Evolutionary conservation across 2,797 vertebrate genomes (phyloP), one percentile per base, ranked within the genome.

Genomic region (Botia kubotai): DNA sequence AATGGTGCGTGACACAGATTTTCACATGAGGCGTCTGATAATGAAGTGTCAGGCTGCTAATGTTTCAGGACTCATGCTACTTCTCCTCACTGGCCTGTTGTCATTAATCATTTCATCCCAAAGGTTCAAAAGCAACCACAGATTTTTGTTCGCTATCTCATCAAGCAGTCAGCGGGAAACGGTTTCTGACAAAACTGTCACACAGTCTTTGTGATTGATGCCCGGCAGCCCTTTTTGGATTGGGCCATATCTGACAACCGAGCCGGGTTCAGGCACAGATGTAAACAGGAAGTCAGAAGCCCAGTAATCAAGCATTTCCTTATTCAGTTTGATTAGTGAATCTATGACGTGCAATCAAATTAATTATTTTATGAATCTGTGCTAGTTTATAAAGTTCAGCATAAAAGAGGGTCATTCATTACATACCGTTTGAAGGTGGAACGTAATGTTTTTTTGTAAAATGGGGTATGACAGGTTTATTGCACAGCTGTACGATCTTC

Each of bases 131-230:
- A 76, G 65, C 68, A 80, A 80, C 76, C 76, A 63, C 53, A 68
- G 67, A 78, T 73, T 80, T 60, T 52, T 80, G 76, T 55, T 67
- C 21, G 13, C 72, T 72, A 81, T 80, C 67, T 75, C 67, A 76
- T 84, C 84, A 83, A 69, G 26, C 23, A 10, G 73, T 62, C 5
- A 57, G 77, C 52, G 14, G 63, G 62, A 84, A 83, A 86, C 65
- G 6, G 8, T 79, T 82, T 80, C 72, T 84, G 84, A 83, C 82
- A 85, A 88, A 85, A 87, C 76, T 84, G 84, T 80, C 79, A 66
- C n/a, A 46, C 43, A 55, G 66, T 33, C 52, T 67, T 79, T 82
- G 57, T 68, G 72, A 72, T 74, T 29, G 36, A 60, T 72, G 65
- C 76, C 74, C 76, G 66, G 53, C 73, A 80, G 82, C 72, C 33